Evolutionary conservation across 2,113 vertebrate species (phyloP), one percentile per base, ranked within the genome.

Genomic region (Dendrocopos noguchii): DNA sequence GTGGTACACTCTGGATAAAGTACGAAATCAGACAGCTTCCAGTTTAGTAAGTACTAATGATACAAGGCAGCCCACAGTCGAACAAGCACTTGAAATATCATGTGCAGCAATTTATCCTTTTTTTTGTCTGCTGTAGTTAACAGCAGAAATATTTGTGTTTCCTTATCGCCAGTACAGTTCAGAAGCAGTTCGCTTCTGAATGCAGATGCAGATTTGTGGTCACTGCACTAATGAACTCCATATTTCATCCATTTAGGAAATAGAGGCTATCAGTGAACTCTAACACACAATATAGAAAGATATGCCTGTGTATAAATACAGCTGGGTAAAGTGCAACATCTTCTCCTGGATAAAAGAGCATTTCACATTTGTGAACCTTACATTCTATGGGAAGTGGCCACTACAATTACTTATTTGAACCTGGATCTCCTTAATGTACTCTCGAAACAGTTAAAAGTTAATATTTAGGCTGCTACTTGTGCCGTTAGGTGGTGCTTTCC

Each of bases 401-500:
- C n/a, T 92, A 46, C 56, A 93, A 82, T 88, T 91, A 36, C 42
- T 82, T 68, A 28, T 5, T 10, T 81, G 70, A 80, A 80, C 17
- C 34, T 4, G 0, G 53, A 16, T 50, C 6, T 95, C 61, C 27
- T 75, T 84, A 29, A 84, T 39, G 27, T 36, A 61, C 52, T 27
- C 4, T 28, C 95, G 57, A 84, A 78, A 70, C 5, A 36, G 75
- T 59, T 80, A 64, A 94, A 94, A 61, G 6, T 56, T 70, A 80
- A 87, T 56, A 84, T 71, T 94, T 27, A 63, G 47, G 80, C 61
- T 61, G 39, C 36, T 87, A 4, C 57, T 90, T 78, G 47, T 94
- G 55, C 67, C 33, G 67, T 92, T 90, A 94, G 84, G 56, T 88
- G 84, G 85, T 91, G 87, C 93, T 96, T 97, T 94, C 81, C 93